Percentiles rank a stretch among this genome's conserved stretches.
Evolutionary conservation across 1,140 invertebrate species (phyloP).

Genomic region (Drepana arcuata): DNA sequence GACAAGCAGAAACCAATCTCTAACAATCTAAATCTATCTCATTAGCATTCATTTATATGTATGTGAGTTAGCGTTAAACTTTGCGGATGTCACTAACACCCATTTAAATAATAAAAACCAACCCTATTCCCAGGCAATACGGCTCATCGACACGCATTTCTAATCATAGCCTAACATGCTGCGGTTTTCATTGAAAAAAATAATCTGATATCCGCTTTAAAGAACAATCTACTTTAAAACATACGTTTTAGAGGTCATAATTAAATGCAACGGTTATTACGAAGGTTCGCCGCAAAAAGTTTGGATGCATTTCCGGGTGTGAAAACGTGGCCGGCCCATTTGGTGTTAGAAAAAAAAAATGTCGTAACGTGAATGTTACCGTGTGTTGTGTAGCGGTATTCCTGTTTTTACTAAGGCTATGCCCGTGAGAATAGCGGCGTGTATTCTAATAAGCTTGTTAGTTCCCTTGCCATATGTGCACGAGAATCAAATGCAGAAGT

Average conservation of each 20-base stretch:
- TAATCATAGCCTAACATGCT: constrained; percentile 3
- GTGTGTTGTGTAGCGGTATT: constrained; percentile 36
- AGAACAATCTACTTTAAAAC: too few relatives aligned
- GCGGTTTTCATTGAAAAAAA: constrained; percentile 6
- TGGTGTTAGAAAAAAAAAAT: constrained; percentile 41
- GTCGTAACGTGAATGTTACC: constrained; percentile 40
- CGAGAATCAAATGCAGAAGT: too few relatives aligned
- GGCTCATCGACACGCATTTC: neutral
- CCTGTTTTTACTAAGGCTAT: constrained; percentile 42
- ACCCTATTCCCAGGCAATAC: neutral
- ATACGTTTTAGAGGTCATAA: too few relatives aligned
- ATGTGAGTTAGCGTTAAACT: constrained; percentile 1
- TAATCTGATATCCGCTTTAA: too few relatives aligned
- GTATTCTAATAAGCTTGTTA: constrained; percentile 40
- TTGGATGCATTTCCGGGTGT: constrained; percentile 52
- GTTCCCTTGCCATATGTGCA: constrained; percentile 28
- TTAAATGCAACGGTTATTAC: too few relatives aligned
- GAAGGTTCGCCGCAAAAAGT: constrained; percentile 21
- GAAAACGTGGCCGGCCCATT: constrained; percentile 56
- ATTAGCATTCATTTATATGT: constrained; percentile 6
- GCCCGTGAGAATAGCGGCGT: constrained; percentile 46
- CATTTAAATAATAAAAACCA: neutral
- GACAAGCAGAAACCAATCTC: too few relatives aligned
- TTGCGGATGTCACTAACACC: too few relatives aligned
- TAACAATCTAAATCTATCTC: constrained; percentile 6